Percentiles rank a stretch among this genome's conserved stretches.
Conservation (phyloP, 2,797 vertebrate genomes). For the Danio aesculapii region DNA sequence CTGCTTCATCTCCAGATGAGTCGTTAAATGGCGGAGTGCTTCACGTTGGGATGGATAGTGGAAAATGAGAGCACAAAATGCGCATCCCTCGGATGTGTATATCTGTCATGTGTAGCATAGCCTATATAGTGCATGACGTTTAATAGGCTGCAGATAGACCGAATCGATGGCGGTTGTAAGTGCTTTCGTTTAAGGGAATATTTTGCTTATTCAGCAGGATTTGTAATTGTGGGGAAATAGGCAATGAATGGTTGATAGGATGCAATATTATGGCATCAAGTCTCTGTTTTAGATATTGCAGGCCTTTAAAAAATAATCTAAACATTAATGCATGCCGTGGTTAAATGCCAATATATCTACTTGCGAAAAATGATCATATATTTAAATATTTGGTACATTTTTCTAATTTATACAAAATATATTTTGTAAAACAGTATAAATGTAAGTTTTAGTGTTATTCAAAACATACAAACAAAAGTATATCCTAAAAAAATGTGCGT, state of each 20-base stretch:
- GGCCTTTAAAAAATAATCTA: background rate
- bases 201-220: background rate
- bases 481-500: no score
- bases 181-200: background rate
- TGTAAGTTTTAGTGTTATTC: no score
- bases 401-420: no score
- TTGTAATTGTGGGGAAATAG: background rate
- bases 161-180: background rate
- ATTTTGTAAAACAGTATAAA: no score
- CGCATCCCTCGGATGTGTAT: conserved; percentile 33
- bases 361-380: no score
- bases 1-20: conserved; percentile 3
- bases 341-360: no score
- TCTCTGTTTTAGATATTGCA: background rate
- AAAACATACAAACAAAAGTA: no score
- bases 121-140: background rate
- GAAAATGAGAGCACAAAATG: conserved; percentile 27
- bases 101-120: background rate
- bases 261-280: background rate
- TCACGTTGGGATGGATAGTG: conserved; percentile 20
- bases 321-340: no score
- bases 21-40: conserved; percentile 58
- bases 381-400: no score
- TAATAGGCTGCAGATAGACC: background rate
- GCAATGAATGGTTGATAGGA: background rate